Evolutionary conservation across 2,113 vertebrate genomes (phyloP), one percentile per base, ranked within the genome.

Genomic region (Echinops telfairi): DNA sequence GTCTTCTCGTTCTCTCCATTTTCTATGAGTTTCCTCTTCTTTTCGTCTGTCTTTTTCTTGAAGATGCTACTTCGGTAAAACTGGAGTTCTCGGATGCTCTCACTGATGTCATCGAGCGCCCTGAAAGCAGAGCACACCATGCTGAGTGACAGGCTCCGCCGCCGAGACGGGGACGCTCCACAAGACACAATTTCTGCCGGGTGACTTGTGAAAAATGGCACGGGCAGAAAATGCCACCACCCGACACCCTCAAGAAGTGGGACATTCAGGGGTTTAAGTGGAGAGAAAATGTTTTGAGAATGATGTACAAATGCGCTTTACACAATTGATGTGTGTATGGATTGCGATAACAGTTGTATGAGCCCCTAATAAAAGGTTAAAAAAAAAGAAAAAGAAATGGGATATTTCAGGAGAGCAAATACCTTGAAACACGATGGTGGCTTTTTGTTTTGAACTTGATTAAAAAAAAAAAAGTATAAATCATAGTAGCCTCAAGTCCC

Each of bases 81-180:
- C 97, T 98, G 98, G 36, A 99, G 98, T 81, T 99, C 99, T 97
- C 98, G 99, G 95, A 99, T 99, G 98, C 99, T 99, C 97, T 99
- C 99, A 88, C 94, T 97, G 97, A 99, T 99, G 98, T 99, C 99
- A 29, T 98, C 99, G 40, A 99, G 97, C 0, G 99, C 99, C 98
- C 99, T 99, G 36, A 73, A 73, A 98, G 83, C 90, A 91, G 47
- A 98, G 97, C 93, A 97, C 4, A 96, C 38, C 36, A 60, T 0
- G 68, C 31, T 94, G 76, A 95, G 88, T 23, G 43, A 80, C 77
- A 84, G 5, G 62, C 22, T 66, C 77, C 17, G 78, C 80, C 87
- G 3, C 22, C 70, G 38, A 47, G 43, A 79, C 62, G 76, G 12
- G 83, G 27, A 73, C 25, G 58, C 47, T 82, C 58, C 38, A 62